phyloP scores from a whole-genome alignment of 1,140 invertebrate genomes.

The Anoplolepis gracilipes region DNA sequence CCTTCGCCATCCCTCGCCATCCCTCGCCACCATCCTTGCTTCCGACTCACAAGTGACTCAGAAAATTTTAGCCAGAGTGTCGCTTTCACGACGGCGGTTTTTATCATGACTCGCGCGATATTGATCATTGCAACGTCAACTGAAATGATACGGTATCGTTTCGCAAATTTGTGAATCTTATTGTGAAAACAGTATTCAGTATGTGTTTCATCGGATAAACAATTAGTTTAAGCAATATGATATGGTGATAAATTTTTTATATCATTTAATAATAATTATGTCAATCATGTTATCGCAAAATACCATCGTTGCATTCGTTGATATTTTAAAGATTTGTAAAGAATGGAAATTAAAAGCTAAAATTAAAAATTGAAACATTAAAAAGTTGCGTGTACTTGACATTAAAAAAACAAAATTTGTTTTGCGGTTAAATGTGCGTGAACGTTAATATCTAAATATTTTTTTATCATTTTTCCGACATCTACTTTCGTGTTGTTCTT shows the following conservation, averaged over 20 bases:
- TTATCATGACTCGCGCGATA: conserved; percentile 51
- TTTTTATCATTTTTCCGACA: not conserved
- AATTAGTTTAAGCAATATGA: not conserved
- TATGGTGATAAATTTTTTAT: not conserved
- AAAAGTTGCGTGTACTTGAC: not conserved
- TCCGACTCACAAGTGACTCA: conserved; percentile 49
- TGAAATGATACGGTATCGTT: conserved; percentile 1
- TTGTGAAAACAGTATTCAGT: not conserved
- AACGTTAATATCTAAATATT: not conserved
- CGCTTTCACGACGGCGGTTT: conserved; percentile 37
- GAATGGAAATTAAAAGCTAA: conserved; percentile 29
- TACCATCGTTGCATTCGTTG: not conserved
- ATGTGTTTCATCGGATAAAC: not conserved
- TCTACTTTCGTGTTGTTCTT: not conserved
- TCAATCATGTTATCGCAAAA: not conserved
- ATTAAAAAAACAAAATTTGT: conserved; percentile 25
- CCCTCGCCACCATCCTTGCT: not conserved
- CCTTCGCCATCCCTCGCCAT: not conserved
- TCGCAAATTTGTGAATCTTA: conserved; percentile 37
- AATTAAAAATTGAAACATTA: not conserved
- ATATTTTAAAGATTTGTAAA: not conserved
- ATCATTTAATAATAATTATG: not conserved
- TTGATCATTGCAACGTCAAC: conserved; percentile 49
- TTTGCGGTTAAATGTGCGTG: not conserved
- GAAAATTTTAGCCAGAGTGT: conserved; percentile 43